Base-by-base conservation (phyloP, 2,113 vertebrate species). In the Oncorhynchus mykiss region DNA sequence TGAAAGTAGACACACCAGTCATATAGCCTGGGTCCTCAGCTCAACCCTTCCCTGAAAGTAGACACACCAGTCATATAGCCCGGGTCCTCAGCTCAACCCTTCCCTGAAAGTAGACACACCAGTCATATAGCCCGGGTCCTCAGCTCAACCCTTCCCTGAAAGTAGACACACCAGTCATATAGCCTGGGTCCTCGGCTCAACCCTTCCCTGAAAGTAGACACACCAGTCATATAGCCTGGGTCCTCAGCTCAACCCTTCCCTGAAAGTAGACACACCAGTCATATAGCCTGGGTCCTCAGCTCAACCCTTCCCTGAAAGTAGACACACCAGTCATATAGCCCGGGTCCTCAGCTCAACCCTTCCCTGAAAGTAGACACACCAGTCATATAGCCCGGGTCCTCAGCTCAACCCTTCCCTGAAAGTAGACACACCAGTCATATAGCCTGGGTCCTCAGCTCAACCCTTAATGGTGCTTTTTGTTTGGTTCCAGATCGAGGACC, bases 401-500 rank as follows among this genome's bases (percentile, higher is more conserved):
- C 9, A 29, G 62, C 24, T 16, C 54, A 12, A 25, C 49, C n/a
- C 49, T 29, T 31, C n/a, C 16, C 8, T 66, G 11, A 66, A 66
- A 66, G 22, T 25, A 66, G 25, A 25, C 24, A 29, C 25, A 67
- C 13, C 25, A 24, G 24, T 27, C 22, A 7, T 45, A 5, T 16
- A 9, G 49, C 29, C 5, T 13, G 7, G 18, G 3, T 20, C n/a
- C 20, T 45, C 9, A 45, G 62, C 51, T 16, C 54, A 6, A 25
- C 49, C 22, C 24, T 29, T 31, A n/a, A 5, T 29, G 3, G 71
- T 72, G 65, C 24, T 11, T 45, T 45, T 45, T 82, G 67, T 67
- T 20, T 31, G 76, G 54, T 83, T 82, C 67, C 87, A 99, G 97
- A 98, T 99, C 0, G 97, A 99, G 91, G 97, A 98, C 86, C 94